Percentiles rank a stretch among this genome's conserved stretches.
These are phyloP conservation scores for Acrossocheilus fasciatus DNA, from an alignment of 2,797 vertebrate species.

Conservation along the genomic window DNA sequence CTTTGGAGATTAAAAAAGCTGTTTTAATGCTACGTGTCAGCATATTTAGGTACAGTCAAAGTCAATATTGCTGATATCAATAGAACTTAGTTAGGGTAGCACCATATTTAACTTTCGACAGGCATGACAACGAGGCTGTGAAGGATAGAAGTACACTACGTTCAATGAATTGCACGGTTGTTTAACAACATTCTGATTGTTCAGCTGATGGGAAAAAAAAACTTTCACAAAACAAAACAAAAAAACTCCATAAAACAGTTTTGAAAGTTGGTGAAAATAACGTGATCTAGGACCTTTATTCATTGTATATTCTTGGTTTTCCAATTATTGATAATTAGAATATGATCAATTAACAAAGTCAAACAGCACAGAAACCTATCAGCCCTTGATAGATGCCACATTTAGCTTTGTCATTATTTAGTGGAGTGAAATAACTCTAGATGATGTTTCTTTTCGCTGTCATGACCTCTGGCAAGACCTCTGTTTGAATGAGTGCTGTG, in stretches of 20 bases:
- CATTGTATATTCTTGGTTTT: neutral
- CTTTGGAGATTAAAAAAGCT: neutral
- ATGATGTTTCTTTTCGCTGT: neutral
- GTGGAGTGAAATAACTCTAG: slow-evolving; percentile 16
- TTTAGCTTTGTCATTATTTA: neutral
- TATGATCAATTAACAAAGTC: neutral
- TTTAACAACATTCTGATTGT: neutral
- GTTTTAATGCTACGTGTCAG: neutral
- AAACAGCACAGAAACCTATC: neutral
- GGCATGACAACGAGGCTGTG: neutral
- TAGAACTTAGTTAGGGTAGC: neutral
- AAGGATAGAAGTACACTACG: neutral
- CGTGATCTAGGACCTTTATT: neutral
- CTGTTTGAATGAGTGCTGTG: neutral
- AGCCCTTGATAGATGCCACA: neutral
- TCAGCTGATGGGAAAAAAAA: neutral
- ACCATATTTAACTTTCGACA: neutral
- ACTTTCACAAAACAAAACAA: neutral
- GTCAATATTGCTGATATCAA: neutral
- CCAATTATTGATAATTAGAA: neutral
- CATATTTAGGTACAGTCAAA: neutral
- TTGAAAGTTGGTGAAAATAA: neutral
- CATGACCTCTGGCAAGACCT: slow-evolving; percentile 19
- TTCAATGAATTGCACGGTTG: neutral
- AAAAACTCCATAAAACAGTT: neutral